Conservation (phyloP, 1,140 invertebrate genomes). For the Heliconius himera region DNA sequence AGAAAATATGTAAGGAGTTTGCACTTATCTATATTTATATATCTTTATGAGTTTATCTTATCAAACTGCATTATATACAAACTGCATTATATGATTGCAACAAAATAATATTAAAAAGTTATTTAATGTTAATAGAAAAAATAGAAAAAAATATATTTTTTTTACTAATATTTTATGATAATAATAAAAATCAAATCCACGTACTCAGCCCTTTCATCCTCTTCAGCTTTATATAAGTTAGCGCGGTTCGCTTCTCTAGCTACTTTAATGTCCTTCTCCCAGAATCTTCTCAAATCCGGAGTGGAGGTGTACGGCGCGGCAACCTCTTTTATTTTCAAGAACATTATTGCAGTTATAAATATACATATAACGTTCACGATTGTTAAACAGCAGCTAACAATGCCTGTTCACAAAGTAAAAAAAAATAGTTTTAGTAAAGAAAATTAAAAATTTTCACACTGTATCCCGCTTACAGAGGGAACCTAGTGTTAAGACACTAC, state of each 20-base stretch:
- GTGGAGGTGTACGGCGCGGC: slow-evolving; percentile 90
- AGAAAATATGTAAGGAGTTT: not conserved
- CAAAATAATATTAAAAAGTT: not conserved
- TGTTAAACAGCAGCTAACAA: slow-evolving; percentile 90
- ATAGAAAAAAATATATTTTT: not conserved
- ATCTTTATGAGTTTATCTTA: too few species aligned
- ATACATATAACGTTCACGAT: slow-evolving; percentile 93
- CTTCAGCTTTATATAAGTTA: slow-evolving; percentile 70
- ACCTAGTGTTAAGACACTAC: too few species aligned
- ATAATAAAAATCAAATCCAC: not conserved
- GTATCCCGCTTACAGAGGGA: too few species aligned
- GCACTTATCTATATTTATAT: too few species aligned
- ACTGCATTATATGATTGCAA: too few species aligned
- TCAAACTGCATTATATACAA: too few species aligned
- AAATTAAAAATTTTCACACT: too few species aligned
- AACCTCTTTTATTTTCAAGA: slow-evolving; percentile 94
- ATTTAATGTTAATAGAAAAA: not conserved
- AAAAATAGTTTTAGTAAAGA: too few species aligned
- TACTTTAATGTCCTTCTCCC: slow-evolving; percentile 89
- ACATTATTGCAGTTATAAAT: slow-evolving; percentile 90
- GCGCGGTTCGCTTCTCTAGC: slow-evolving; percentile 84
- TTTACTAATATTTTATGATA: not conserved
- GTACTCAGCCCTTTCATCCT: slow-evolving; percentile 63
- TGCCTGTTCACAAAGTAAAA: slow-evolving; percentile 65
- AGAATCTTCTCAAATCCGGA: slow-evolving; percentile 88